Evolutionary conservation across 2,888 invertebrate genomes (phyloP).

Genomic region (Amphipoea oculea): DNA sequence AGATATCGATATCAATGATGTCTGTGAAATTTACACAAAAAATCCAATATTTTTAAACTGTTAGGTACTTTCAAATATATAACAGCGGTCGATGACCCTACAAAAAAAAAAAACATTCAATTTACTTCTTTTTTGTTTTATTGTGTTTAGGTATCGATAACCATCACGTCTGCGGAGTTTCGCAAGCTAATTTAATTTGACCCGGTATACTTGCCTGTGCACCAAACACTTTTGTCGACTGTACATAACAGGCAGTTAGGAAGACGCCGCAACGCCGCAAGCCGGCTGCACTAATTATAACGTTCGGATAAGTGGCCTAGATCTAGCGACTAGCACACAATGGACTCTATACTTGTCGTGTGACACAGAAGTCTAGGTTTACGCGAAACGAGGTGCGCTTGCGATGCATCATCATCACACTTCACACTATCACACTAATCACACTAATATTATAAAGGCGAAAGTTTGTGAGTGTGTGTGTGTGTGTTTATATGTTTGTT

Average conservation of each 20-base stretch:
- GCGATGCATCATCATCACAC: background rate
- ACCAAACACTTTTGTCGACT: background rate
- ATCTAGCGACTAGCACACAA: slow-evolving; percentile 57
- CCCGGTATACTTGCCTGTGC: background rate
- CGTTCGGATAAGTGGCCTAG: slow-evolving; percentile 66
- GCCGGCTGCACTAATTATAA: slow-evolving; percentile 65
- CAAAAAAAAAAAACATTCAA: no score
- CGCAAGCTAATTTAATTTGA: background rate
- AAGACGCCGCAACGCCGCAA: slow-evolving; percentile 54
- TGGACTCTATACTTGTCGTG: slow-evolving; percentile 35
- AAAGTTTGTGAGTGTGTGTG: no score
- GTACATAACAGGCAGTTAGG: slow-evolving; percentile 44
- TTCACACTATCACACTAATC: no score
- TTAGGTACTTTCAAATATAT: no score
- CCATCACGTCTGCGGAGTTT: background rate
- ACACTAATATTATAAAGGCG: no score
- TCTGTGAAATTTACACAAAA: no score
- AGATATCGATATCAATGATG: no score
- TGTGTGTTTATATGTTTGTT: no score
- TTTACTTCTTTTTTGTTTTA: no score
- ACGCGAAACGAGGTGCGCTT: slow-evolving; percentile 18
- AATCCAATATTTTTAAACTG: no score
- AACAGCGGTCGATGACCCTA: no score
- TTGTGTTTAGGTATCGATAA: background rate
- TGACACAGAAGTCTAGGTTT: slow-evolving; percentile 59